Base-by-base conservation (phyloP, 2,113 vertebrate species). In the Psettodes erumei region DNA sequence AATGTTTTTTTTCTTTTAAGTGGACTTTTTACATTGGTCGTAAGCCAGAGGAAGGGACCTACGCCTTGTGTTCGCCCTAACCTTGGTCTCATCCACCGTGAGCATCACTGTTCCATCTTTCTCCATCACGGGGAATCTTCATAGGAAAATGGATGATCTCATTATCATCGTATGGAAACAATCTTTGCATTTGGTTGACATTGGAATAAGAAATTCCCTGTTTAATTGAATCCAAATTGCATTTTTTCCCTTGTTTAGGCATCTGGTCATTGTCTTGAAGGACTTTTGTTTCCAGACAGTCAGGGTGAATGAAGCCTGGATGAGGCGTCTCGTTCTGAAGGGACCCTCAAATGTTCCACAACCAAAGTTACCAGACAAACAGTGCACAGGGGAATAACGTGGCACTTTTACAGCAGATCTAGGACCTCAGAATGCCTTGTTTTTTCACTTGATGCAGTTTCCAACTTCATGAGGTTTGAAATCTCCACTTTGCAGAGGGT, bases 191-290 rank as follows among this genome's bases (percentile, higher is more conserved):
- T 55, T 27, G 25, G 23, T 40, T 23, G 48, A 67, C 68, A n/a
- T 16, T 72, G 45, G 62, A 76, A 64, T 70, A 28, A 60, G 40
- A 45, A 30, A 27, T 59, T 63, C 47, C 13, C 19, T n/a, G 4
- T 72, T 69, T 61, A 70, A 64, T 58, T 55, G 10, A 60, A 62
- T 72, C 68, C 77, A 77, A 83, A 71, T 62, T 54, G 58, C 45
- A 40, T 80, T 71, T 80, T 63, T 53, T 42, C n/a, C 30, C 33
- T n/a, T 23, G 54, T 56, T 48, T 50, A 48, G 42, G 37, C 47
- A 43, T 85, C 79, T 85, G 82, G 48, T 67, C 38, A 66, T 61
- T 75, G 75, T 80, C 78, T 70, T 71, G 65, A 71, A 66, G 42
- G 61, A 45, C 28, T 30, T 43, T 59, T 16, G 19, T 35, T 61